Evolutionary conservation across 1,140 invertebrate genomes (phyloP).

Genomic region (Ylistrum balloti): DNA sequence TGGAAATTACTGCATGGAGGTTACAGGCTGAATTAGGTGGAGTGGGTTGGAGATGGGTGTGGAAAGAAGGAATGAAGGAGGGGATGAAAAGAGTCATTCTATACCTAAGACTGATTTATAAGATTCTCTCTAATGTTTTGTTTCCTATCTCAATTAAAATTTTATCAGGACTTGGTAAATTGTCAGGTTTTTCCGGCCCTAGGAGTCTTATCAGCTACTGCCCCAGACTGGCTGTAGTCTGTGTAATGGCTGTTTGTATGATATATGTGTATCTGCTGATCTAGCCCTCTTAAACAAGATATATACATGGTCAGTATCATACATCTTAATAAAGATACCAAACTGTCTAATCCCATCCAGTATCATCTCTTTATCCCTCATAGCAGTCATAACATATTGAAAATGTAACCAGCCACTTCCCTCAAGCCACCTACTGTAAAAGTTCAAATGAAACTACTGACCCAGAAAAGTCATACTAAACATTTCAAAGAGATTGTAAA

Average conservation of each 20-base stretch:
- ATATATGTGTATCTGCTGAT: not conserved
- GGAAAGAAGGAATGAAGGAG: too few species aligned
- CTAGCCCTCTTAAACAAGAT: slow-evolving; percentile 31
- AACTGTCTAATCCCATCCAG: not conserved
- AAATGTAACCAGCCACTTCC: too few species aligned
- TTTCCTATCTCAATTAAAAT: slow-evolving; percentile 4
- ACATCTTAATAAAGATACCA: not conserved
- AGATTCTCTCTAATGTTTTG: not conserved
- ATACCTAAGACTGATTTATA: too few species aligned
- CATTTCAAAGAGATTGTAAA: too few species aligned
- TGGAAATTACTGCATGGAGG: too few species aligned
- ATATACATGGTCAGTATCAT: not conserved
- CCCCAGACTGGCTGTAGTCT: not conserved
- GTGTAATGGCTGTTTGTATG: not conserved
- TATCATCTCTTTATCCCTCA: not conserved
- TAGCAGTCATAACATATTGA: too few species aligned
- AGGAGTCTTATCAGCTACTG: not conserved
- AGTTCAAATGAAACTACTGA: too few species aligned
- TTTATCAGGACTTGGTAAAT: not conserved
- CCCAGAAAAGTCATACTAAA: too few species aligned
- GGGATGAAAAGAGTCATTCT: too few species aligned
- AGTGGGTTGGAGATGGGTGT: too few species aligned
- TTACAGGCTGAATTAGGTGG: too few species aligned
- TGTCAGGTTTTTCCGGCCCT: not conserved
- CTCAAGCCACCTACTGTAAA: too few species aligned